These are phyloP conservation scores for Zaprionus bogoriensis DNA, from an alignment of 2,888 invertebrate species.

Conservation along the genomic window DNA sequence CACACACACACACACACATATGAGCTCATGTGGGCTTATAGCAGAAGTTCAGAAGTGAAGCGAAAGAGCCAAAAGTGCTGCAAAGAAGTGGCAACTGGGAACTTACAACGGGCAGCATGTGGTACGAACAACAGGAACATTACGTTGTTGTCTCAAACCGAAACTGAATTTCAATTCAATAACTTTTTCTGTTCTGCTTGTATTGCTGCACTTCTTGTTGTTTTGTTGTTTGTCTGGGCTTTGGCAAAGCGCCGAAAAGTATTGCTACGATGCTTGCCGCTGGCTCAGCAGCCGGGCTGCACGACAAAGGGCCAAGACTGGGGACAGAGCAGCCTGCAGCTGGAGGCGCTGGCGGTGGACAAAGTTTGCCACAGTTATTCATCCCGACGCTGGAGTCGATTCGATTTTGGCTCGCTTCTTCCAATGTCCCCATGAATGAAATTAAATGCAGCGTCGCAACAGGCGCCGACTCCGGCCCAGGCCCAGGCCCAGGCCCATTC, in stretches of 20 bases:
- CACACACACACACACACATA: neutral
- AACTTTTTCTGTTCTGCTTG: constrained; percentile 42
- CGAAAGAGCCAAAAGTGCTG: constrained; percentile 11
- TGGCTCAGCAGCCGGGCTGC: too few relatives aligned
- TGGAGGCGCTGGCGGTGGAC: constrained; percentile 1
- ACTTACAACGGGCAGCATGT: constrained; percentile 21
- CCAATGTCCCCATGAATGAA: constrained; percentile 53
- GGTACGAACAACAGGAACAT: constrained; percentile 36
- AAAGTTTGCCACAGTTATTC: constrained; percentile 22
- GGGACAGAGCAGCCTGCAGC: neutral
- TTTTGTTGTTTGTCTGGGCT: constrained; percentile 34
- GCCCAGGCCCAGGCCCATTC: neutral
- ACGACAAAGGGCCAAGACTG: neutral
- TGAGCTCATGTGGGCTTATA: neutral
- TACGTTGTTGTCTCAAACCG: constrained; percentile 35
- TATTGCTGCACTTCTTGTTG: neutral
- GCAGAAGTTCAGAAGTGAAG: constrained; percentile 31
- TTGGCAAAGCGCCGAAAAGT: constrained; percentile 36
- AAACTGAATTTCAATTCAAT: constrained; percentile 60
- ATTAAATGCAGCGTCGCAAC: constrained; percentile 63
- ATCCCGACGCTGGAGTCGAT: constrained; percentile 35
- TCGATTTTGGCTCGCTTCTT: constrained; percentile 52
- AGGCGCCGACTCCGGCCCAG: constrained; percentile 40
- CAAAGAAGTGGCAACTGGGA: constrained; percentile 11
- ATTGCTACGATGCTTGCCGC: too few relatives aligned